Evolutionary conservation across 2,113 vertebrate genomes (phyloP).

Genomic region (Echinops telfairi): DNA sequence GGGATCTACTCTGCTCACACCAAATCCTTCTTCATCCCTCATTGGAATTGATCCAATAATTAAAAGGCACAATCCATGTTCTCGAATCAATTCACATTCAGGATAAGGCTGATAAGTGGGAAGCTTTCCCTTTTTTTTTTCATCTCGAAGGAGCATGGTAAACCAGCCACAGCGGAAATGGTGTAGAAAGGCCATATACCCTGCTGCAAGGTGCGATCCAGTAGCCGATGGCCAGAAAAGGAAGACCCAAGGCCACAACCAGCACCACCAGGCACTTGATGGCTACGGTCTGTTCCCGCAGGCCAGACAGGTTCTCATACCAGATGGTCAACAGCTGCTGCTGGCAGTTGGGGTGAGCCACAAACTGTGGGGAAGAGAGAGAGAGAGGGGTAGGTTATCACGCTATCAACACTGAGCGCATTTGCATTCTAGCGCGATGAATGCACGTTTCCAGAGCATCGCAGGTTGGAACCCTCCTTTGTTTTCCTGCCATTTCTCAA

Average conservation of each 20-base stretch:
- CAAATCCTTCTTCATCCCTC: not conserved
- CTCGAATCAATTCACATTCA: not conserved
- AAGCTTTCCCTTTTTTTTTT: not conserved
- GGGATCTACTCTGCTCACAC: not conserved
- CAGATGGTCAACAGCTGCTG: constrained; percentile 95
- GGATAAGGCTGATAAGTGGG: not conserved
- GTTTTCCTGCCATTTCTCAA: not conserved
- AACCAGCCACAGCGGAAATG: constrained; percentile 27
- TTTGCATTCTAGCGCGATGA: not conserved
- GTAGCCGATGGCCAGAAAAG: constrained; percentile 92
- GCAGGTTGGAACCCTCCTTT: too few species aligned
- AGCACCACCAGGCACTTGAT: constrained; percentile 95
- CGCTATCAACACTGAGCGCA: not conserved
- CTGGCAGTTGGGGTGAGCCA: constrained; percentile 95
- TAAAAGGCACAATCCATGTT: not conserved
- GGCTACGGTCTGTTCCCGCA: constrained; percentile 92
- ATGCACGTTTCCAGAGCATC: not conserved
- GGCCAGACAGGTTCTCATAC: constrained; percentile 94
- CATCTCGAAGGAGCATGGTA: not conserved
- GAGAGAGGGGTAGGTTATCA: constrained; percentile 47
- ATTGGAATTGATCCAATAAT: not conserved
- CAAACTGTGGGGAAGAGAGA: constrained; percentile 89
- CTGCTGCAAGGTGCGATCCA: constrained; percentile 95
- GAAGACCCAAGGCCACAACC: constrained; percentile 92
- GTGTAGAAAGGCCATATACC: constrained; percentile 85